These are phyloP conservation scores for Cranoglanis bouderius DNA, from an alignment of 2,113 vertebrate species.

Conservation along the genomic window DNA sequence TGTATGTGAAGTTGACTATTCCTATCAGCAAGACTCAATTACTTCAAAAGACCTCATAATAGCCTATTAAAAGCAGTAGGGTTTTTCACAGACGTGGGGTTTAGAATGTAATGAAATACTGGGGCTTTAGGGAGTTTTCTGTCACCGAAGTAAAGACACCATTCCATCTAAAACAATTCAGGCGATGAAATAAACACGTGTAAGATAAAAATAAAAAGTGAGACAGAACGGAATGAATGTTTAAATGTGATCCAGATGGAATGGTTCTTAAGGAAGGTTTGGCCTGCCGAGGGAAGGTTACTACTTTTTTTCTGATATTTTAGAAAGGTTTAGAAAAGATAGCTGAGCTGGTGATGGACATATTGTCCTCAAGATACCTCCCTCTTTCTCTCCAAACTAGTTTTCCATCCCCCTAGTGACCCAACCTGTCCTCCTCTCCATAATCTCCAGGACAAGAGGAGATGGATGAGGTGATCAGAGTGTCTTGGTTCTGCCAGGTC, in stretches of 20 bases:
- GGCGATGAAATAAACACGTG: conserved; percentile 24
- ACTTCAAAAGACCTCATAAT: conserved; percentile 37
- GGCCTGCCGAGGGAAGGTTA: conserved; percentile 54
- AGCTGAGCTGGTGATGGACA: conserved; percentile 60
- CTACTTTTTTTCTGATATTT: conserved; percentile 47
- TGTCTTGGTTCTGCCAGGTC: conserved; percentile 8
- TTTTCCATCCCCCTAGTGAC: conserved; percentile 3
- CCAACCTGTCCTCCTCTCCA: conserved; percentile 6
- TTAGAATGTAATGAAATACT: conserved; percentile 39
- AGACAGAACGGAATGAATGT: conserved; percentile 39
- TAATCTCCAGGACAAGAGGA: conserved; percentile 25
- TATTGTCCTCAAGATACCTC: conserved; percentile 53
- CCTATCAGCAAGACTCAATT: conserved; percentile 30
- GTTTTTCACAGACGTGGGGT: conserved; percentile 35
- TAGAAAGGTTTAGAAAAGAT: conserved; percentile 51
- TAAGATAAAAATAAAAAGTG: background rate
- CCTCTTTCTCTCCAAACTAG: background rate
- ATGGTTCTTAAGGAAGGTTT: conserved; percentile 48
- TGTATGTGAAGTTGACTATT: conserved; percentile 11
- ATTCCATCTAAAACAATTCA: conserved; percentile 27
- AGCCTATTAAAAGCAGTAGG: conserved; percentile 35
- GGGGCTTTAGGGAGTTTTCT: conserved; percentile 31
- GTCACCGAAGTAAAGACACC: conserved; percentile 31
- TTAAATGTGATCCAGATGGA: conserved; percentile 61
- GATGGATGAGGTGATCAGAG: conserved; percentile 3